phyloP scores from a whole-genome alignment of 1,140 invertebrate species.

The Megalonaias nervosa region DNA sequence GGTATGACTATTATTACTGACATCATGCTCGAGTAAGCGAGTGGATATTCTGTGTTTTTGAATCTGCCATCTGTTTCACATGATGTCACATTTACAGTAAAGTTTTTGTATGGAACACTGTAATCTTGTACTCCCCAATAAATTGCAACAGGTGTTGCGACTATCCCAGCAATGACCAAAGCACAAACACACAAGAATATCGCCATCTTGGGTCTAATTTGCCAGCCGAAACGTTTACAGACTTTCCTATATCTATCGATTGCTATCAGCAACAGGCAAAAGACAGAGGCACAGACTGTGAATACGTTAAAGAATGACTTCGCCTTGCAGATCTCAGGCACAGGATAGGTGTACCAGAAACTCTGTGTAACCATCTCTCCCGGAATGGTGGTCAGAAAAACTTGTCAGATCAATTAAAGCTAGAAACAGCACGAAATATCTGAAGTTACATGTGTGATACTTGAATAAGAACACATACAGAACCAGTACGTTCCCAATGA shows the following conservation, averaged over 20 bases:
- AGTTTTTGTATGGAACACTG: too few relatives aligned
- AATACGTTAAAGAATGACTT: constrained; percentile 46
- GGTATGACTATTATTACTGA: constrained; percentile 7
- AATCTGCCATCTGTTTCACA: constrained; percentile 17
- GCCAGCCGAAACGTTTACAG: constrained; percentile 37
- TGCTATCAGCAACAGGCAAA: constrained; percentile 43
- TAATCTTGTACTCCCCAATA: not conserved
- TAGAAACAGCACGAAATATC: constrained; percentile 46
- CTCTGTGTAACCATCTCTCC: constrained; percentile 49
- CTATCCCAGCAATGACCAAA: too few relatives aligned
- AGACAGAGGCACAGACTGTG: constrained; percentile 40
- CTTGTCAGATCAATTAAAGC: constrained; percentile 45
- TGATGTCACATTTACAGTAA: constrained; percentile 19
- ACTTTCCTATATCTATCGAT: constrained; percentile 46
- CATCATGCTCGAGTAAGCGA: not conserved
- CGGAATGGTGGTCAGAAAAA: constrained; percentile 47
- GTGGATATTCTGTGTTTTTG: constrained; percentile 1
- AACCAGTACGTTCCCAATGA: constrained; percentile 46
- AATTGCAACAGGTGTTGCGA: too few relatives aligned
- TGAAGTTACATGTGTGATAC: constrained; percentile 38
- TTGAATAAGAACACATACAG: constrained; percentile 41
- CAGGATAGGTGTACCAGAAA: constrained; percentile 50
- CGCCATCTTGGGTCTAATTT: constrained; percentile 24
- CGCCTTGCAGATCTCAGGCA: constrained; percentile 39
- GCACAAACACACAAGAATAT: not conserved